Conservation (phyloP, 1,140 invertebrate genomes). For the Panonychus citri region DNA sequence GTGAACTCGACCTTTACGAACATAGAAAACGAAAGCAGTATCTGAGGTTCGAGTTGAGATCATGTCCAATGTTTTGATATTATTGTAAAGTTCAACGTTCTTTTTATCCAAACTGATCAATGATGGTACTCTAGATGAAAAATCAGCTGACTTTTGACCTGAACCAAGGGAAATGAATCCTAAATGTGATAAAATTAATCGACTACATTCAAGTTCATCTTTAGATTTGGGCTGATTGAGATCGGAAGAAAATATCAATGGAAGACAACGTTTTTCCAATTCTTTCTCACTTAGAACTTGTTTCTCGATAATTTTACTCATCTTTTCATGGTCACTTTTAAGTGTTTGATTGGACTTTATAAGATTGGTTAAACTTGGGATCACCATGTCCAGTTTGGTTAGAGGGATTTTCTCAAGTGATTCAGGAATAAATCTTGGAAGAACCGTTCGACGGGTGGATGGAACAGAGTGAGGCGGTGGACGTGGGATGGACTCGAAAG, state of each 20-base stretch:
- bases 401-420: slow-evolving; percentile 49
- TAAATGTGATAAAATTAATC: slow-evolving; percentile 79
- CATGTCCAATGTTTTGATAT: slow-evolving; percentile 47
- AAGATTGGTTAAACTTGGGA: slow-evolving; percentile 1
- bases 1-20: slow-evolving; percentile 51
- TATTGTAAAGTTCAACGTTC: slow-evolving; percentile 39
- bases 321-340: slow-evolving; percentile 7
- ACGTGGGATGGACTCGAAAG: neutral
- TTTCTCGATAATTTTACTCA: slow-evolving; percentile 22
- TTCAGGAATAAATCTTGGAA: slow-evolving; percentile 56
- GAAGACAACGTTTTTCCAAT: slow-evolving; percentile 15
- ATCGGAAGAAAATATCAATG: slow-evolving; percentile 29
- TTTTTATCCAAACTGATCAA: slow-evolving; percentile 52
- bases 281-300: slow-evolving; percentile 19
- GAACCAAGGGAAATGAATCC: slow-evolving; percentile 48
- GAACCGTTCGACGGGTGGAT: slow-evolving; percentile 26
- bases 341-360: slow-evolving; percentile 2
- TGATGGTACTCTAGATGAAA: slow-evolving; percentile 22
- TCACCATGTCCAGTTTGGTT: slow-evolving; percentile 37
- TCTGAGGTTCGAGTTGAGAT: slow-evolving; percentile 63
- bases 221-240: slow-evolving; percentile 41
- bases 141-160: neutral
- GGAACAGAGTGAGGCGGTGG: neutral
- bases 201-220: slow-evolving; percentile 72
- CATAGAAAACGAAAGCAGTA: slow-evolving; percentile 86